Evolutionary conservation across 2,888 invertebrate species (phyloP).

Genomic region (Drosophila siamana): DNA sequence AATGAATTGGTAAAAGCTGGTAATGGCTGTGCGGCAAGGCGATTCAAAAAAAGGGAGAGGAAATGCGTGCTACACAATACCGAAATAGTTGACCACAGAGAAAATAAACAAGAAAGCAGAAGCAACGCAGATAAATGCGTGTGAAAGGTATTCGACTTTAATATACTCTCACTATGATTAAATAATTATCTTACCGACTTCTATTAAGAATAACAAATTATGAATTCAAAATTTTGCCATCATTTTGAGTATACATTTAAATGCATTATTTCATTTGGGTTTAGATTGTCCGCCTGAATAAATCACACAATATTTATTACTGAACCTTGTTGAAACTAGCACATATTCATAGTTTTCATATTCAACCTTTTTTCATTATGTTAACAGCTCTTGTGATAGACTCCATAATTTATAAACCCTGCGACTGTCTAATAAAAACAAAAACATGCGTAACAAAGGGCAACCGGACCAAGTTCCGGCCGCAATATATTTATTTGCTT

Average conservation of each 20-base stretch:
- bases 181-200: no score
- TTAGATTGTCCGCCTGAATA: no score
- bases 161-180: neutral
- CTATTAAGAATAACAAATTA: no score
- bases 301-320: no score
- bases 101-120: constrained; percentile 22
- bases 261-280: no score
- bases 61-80: constrained; percentile 24
- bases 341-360: no score
- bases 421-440: constrained; percentile 22
- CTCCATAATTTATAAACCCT: neutral
- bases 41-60: neutral
- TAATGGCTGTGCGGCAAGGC: constrained; percentile 4
- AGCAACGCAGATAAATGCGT: neutral
- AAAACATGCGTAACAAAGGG: constrained; percentile 30
- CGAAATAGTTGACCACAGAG: constrained; percentile 50
- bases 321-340: no score
- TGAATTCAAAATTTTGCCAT: no score
- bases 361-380: neutral
- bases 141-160: neutral
- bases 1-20: constrained; percentile 73
- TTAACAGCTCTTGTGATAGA: constrained; percentile 1
- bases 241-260: no score
- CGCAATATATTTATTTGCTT: constrained; percentile 44
- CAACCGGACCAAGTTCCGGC: constrained; percentile 33